Percentiles rank a stretch among this genome's conserved stretches.
Evolutionary conservation across 1,140 invertebrate species (phyloP).

Genomic region (Drosophila bocqueti): DNA sequence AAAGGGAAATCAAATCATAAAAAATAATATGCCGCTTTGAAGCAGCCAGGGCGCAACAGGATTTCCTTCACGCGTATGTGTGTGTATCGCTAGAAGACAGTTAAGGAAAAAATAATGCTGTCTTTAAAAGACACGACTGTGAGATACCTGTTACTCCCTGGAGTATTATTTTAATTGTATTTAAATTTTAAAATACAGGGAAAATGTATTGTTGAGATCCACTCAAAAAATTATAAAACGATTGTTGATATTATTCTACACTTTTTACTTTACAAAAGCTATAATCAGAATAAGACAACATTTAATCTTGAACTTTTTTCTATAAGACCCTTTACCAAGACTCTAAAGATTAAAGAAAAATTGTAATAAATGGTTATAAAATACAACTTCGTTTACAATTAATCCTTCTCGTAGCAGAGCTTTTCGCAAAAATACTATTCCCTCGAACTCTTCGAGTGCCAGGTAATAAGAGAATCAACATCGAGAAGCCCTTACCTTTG

Average conservation of each 20-base stretch:
- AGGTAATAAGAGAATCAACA: slow-evolving; percentile 35
- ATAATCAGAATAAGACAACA: no score
- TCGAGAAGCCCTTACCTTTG: slow-evolving; percentile 69
- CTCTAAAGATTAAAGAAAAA: neutral
- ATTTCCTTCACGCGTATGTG: slow-evolving; percentile 59
- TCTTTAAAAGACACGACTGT: neutral
- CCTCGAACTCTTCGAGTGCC: neutral
- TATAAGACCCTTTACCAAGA: no score
- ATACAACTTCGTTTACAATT: neutral
- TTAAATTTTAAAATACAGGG: no score
- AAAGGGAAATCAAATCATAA: slow-evolving; percentile 79
- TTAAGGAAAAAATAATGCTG: neutral
- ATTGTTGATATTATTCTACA: no score
- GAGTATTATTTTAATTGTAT: neutral
- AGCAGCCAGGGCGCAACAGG: slow-evolving; percentile 59
- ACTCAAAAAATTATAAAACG: no score
- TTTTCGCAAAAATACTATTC: slow-evolving; percentile 1
- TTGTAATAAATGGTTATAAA: neutral
- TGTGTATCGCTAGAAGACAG: slow-evolving; percentile 33
- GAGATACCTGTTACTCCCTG: neutral
- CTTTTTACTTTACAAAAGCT: no score
- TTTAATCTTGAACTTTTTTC: no score
- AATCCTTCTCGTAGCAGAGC: neutral
- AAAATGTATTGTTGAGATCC: no score
- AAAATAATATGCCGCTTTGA: slow-evolving; percentile 76